A percentile compares a stretch with the other conserved stretches of the same genome.
These are phyloP conservation scores for Gambelia wislizenii DNA, from an alignment of 2,797 vertebrate species.

Conservation along the genomic window DNA sequence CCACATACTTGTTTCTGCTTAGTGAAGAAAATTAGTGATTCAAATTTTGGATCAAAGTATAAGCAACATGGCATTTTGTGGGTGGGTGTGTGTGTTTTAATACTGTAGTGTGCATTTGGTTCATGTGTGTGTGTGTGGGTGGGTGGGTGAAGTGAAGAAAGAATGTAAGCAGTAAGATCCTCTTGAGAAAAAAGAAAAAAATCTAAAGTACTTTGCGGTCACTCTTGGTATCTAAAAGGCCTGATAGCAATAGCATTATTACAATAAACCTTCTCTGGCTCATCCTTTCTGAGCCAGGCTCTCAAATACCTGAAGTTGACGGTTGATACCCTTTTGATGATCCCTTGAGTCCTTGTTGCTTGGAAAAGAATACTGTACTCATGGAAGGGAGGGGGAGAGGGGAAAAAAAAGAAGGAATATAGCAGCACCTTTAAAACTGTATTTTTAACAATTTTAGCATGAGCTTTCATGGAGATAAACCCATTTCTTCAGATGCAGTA, in stretches of 20 bases:
- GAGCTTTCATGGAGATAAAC: too few species aligned
- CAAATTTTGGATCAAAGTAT: neutral
- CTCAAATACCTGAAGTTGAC: neutral
- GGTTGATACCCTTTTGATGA: conserved; percentile 5
- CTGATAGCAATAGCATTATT: neutral
- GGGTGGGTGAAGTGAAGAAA: neutral
- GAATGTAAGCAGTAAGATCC: neutral
- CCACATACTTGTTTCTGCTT: neutral
- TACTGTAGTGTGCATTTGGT: neutral
- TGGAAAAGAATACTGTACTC: neutral
- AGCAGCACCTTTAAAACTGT: too few species aligned
- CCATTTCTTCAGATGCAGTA: too few species aligned
- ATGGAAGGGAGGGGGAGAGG: too few species aligned
- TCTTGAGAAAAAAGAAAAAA: neutral
- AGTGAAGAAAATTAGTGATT: neutral
- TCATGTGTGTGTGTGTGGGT: neutral
- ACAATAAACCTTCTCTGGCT: neutral
- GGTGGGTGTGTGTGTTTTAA: neutral
- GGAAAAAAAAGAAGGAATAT: too few species aligned
- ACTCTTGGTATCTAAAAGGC: neutral
- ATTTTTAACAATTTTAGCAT: too few species aligned
- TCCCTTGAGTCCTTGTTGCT: neutral
- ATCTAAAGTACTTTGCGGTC: conserved; percentile 1
- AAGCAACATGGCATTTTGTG: too few species aligned
- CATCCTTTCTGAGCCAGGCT: neutral